A percentile compares a stretch with the other conserved stretches of the same genome.
Evolutionary conservation across 2,113 vertebrate species (phyloP).

Genomic region (Pachycephala philippinensis): DNA sequence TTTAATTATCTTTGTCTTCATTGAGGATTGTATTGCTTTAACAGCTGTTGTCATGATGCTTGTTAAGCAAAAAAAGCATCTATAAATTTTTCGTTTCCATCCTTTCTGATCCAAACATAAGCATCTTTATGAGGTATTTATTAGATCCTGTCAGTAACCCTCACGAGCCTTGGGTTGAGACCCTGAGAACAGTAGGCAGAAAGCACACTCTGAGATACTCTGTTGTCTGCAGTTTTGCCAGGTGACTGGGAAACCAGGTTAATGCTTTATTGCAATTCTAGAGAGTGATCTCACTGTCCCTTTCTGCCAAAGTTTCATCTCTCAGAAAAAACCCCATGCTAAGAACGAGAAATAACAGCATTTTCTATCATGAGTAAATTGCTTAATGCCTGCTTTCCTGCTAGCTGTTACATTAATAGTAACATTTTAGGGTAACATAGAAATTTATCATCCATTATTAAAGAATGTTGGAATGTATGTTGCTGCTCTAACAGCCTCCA

Average conservation of each 20-base stretch:
- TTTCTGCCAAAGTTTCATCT: background rate
- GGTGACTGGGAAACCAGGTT: background rate
- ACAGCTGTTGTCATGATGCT: background rate
- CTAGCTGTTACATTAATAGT: background rate
- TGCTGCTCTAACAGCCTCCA: background rate
- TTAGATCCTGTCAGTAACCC: background rate
- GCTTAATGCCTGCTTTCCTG: background rate
- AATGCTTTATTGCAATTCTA: background rate
- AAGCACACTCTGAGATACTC: background rate
- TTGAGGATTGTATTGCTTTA: background rate
- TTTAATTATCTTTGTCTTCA: background rate
- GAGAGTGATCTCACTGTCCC: background rate
- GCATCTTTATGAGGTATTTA: background rate
- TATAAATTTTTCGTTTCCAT: background rate
- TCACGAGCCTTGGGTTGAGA: background rate
- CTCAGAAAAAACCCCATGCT: fast-evolving
- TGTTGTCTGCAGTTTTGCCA: background rate
- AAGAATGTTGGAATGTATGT: background rate
- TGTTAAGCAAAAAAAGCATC: background rate
- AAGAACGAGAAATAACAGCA: background rate
- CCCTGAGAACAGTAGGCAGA: background rate
- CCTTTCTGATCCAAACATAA: background rate
- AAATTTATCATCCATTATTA: background rate
- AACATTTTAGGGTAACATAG: background rate
- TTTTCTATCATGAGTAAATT: background rate